Conservation (phyloP, 2,797 vertebrate species). For the Danio kyathit region DNA sequence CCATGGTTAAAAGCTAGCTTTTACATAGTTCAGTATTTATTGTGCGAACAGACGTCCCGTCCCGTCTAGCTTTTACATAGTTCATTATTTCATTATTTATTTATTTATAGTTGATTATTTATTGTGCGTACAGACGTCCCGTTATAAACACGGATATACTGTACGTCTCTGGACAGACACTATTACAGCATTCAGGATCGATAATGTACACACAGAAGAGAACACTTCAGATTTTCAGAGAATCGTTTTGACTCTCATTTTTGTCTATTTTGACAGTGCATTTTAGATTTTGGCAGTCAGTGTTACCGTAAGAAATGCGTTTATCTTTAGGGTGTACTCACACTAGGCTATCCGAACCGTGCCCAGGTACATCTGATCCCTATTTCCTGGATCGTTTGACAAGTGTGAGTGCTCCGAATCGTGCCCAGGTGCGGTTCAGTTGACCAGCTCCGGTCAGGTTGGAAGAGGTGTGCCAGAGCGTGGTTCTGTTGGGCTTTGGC, state of each 20-base stretch:
- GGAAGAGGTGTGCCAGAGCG: no score
- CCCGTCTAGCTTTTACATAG: not conserved
- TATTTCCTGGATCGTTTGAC: no score
- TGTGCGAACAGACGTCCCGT: not conserved
- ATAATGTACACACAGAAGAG: not conserved
- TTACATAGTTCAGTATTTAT: not conserved
- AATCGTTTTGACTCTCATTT: not conserved
- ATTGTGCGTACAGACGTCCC: not conserved
- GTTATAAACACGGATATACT: constrained; percentile 1
- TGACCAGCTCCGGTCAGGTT: no score
- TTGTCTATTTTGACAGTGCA: not conserved
- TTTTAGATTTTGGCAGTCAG: constrained; percentile 14
- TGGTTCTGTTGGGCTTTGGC: no score
- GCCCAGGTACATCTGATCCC: no score
- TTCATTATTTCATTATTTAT: no score
- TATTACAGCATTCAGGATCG: constrained; percentile 9
- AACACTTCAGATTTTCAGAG: not conserved
- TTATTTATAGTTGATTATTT: no score
- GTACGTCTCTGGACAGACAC: constrained; percentile 5
- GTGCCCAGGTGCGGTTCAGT: no score
- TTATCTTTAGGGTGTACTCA: no score
- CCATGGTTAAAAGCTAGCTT: not conserved
- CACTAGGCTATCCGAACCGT: no score
- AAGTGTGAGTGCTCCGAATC: no score
- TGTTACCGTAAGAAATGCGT: not conserved